Base-by-base conservation (phyloP, 2,113 vertebrate species). In the Apodemus speciosus region DNA sequence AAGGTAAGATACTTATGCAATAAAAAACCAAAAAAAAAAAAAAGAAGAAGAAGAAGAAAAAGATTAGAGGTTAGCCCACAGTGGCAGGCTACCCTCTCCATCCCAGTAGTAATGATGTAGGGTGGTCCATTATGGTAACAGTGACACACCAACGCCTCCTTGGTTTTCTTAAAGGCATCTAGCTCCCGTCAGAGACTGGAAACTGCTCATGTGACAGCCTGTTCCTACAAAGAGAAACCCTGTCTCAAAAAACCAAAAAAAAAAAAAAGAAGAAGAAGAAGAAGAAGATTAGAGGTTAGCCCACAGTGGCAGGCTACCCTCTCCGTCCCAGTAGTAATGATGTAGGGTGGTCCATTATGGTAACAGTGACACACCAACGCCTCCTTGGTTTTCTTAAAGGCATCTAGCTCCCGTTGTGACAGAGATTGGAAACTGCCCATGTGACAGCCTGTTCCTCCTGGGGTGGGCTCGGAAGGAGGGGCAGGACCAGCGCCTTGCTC, bases 141-240 rank as follows among this genome's bases (percentile, higher is more conserved):
- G 53, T 2, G 60, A 97, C 97, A 96, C 83, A 98, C 98, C 69
- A 97, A 95, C 6, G 79, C 58, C 0, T 94, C 15, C 64, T 38
- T 97, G 92, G 96, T 96, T 9, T 43, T 76, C 43, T 13, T 40
- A 83, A 96, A 85, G 30, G 92, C 85, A 6, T 89, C 2, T 46
- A 73, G 14, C 90, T 97, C 95, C 0, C 6, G 89, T 0, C 3
- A 81, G 0, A 94, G 83, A 89, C 25, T 6, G 89, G 94, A 97
- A 97, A 56, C 76, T 92, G 92, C 53, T 86, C 0, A 97, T 53
- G 49, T 92, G 71, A 53, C 97, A 97, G 43, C 14, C 15, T 20
- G 27, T 95, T 32, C 20, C 11, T n/a, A n/a, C n/a, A n/a, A n/a
- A n/a, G n/a, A n/a, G n/a, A n/a, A n/a, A n/a, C n/a, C n/a, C n/a